These are phyloP conservation scores for Drosophila histrio DNA, from an alignment of 2,888 invertebrate genomes.

Conservation along the genomic window DNA sequence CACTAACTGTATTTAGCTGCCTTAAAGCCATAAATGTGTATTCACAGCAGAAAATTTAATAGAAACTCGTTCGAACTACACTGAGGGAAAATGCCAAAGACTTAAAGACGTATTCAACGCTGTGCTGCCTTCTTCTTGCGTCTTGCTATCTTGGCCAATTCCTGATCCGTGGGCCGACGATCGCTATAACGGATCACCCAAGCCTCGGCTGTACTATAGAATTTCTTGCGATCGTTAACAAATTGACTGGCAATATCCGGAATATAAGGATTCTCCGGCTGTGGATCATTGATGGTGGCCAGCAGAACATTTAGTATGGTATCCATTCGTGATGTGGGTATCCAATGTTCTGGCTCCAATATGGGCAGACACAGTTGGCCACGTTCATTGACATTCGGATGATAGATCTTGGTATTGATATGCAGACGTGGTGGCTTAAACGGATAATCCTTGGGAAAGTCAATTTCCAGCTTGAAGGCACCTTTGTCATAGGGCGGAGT, in stretches of 20 bases:
- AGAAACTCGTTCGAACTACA: not conserved
- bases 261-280: constrained; percentile 98
- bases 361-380: constrained; percentile 99
- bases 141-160: constrained; percentile 38
- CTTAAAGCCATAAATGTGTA: constrained; percentile 7
- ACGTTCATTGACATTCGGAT: constrained; percentile 99
- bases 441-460: constrained; percentile 99
- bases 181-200: constrained; percentile 98
- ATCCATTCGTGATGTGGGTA: constrained; percentile 99
- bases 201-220: constrained; percentile 98
- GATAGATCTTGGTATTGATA: constrained; percentile 99
- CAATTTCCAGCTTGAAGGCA: constrained; percentile 98
- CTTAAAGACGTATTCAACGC: not conserved
- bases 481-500: constrained; percentile 99
- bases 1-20: not conserved
- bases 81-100: not conserved
- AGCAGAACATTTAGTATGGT: constrained; percentile 99
- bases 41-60: not conserved
- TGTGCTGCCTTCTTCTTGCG: constrained; percentile 24
- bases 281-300: constrained; percentile 98
- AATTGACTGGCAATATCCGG: constrained; percentile 98
- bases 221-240: constrained; percentile 97
- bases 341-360: constrained; percentile 99
- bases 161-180: constrained; percentile 92
- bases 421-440: constrained; percentile 99